Conservation (phyloP, 2,797 vertebrate species). For the Rhynchonycteris naso region DNA sequence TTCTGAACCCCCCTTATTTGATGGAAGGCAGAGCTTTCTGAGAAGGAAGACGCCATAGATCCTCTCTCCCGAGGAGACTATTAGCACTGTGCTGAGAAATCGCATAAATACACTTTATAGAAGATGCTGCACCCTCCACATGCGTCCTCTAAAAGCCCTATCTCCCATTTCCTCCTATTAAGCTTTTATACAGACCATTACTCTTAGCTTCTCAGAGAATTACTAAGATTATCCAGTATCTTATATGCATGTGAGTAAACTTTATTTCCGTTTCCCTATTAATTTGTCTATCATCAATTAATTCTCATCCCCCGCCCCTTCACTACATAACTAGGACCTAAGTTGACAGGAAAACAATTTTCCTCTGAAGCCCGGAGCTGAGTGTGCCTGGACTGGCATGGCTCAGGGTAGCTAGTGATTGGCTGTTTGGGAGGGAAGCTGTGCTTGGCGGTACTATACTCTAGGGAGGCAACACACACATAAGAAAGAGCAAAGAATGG, state of each 20-base stretch:
- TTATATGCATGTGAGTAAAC: background rate
- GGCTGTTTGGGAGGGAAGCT: background rate
- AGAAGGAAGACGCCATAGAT: background rate
- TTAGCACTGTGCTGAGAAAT: background rate
- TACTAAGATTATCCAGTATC: background rate
- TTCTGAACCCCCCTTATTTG: background rate
- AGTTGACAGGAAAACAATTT: background rate
- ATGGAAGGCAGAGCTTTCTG: background rate
- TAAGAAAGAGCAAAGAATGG: background rate
- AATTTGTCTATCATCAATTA: background rate
- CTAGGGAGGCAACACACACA: background rate
- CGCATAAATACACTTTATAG: background rate
- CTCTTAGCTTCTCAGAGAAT: background rate
- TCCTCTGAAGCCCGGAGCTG: background rate
- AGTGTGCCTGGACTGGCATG: accelerated
- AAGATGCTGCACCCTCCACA: background rate
- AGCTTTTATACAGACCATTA: background rate
- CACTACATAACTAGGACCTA: too few relatives aligned
- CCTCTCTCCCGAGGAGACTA: background rate
- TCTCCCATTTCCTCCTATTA: background rate
- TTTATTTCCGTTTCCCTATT: background rate
- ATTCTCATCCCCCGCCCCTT: background rate
- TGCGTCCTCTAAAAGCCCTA: background rate
- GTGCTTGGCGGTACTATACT: background rate
- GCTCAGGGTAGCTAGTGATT: background rate